A percentile compares a stretch with the other conserved stretches of the same genome.
Conservation (phyloP, 2,113 vertebrate species). For the Callospermophilus lateralis region DNA sequence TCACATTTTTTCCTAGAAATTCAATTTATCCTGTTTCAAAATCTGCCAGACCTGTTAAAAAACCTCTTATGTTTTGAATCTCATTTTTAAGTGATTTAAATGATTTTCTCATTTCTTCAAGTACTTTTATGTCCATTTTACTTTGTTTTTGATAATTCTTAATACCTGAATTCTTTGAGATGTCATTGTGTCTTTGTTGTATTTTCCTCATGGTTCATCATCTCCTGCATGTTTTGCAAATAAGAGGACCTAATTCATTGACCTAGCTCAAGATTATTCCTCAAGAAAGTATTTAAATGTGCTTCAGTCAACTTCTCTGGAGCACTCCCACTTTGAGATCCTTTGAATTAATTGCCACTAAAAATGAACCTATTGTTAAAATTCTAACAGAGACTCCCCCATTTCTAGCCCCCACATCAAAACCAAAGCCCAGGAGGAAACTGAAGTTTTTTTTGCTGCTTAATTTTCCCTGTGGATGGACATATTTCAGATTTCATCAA, state of each 20-base stretch:
- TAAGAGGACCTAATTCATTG: background rate
- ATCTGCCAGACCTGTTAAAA: background rate
- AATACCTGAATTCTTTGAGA: background rate
- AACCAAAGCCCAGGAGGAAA: background rate
- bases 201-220: background rate
- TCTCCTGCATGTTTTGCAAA: background rate
- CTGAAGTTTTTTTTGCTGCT: background rate
- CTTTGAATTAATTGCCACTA: background rate
- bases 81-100: background rate
- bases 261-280: background rate
- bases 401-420: background rate
- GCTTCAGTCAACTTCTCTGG: background rate
- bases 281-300: background rate
- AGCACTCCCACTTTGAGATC: background rate
- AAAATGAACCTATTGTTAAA: background rate
- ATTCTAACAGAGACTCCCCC: background rate
- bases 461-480: background rate
- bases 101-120: background rate
- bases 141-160: background rate
- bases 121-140: background rate
- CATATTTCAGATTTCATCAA: background rate
- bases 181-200: background rate
- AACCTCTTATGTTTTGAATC: background rate
- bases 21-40: background rate
- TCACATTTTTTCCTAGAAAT: background rate